These are phyloP conservation scores for Gibbula magus DNA, from an alignment of 2,888 invertebrate genomes.

Conservation along the genomic window DNA sequence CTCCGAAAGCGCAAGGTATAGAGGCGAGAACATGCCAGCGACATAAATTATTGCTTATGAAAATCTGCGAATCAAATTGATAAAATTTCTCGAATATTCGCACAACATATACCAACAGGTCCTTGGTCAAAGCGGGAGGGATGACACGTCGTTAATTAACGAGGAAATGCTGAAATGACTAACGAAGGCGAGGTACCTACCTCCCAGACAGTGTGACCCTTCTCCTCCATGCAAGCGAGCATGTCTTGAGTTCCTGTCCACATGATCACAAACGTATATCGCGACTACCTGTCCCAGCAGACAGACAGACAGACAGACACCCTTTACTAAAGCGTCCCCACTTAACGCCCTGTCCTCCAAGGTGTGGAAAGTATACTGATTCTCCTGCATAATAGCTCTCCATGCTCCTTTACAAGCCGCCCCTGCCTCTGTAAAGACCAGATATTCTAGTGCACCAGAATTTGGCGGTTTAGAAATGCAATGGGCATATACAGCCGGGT, in stretches of 20 bases:
- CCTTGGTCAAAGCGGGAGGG: background rate
- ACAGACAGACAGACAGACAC: too few species aligned
- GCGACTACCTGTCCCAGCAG: background rate
- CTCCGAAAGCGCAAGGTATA: too few species aligned
- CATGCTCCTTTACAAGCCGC: background rate
- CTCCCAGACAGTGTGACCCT: background rate
- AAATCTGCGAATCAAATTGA: background rate
- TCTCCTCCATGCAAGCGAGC: background rate
- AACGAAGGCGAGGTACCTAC: conserved; percentile 9
- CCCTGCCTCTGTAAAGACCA: background rate
- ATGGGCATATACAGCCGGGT: conserved; percentile 11
- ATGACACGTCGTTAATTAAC: background rate
- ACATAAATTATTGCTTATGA: conserved; percentile 12
- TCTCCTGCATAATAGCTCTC: conserved; percentile 11
- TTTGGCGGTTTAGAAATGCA: conserved; percentile 20
- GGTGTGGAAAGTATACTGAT: background rate
- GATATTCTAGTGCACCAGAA: conserved; percentile 1
- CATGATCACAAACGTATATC: background rate
- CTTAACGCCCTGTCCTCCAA: background rate
- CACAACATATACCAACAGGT: background rate
- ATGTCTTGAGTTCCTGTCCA: background rate
- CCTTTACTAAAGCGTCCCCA: too few species aligned
- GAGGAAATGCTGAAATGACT: background rate
- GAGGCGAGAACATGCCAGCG: background rate
- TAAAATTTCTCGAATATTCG: background rate